A percentile compares a stretch with the other conserved stretches of the same genome.
Evolutionary conservation across 2,797 vertebrate species (phyloP).

Genomic region (Oryzias sinensis): DNA sequence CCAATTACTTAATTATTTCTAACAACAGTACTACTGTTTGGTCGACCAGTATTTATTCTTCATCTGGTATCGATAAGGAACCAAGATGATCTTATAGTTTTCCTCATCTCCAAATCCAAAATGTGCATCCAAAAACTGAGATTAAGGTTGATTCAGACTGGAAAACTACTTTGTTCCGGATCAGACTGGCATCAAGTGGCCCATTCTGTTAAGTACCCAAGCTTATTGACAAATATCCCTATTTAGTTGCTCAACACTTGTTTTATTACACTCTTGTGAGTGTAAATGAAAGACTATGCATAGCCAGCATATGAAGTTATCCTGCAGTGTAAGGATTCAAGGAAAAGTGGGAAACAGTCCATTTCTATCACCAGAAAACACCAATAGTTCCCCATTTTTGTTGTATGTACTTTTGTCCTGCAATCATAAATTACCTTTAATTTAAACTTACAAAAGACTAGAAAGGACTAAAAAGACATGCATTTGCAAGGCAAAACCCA

Average conservation of each 20-base stretch:
- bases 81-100: too few species aligned
- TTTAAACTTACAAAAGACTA: conserved; percentile 11
- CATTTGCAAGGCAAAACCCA: conserved; percentile 17
- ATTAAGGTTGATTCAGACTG: too few species aligned
- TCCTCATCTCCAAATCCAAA: too few species aligned
- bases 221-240: conserved; percentile 10
- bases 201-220: too few species aligned
- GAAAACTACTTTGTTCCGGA: too few species aligned
- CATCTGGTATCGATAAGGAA: too few species aligned
- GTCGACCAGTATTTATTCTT: too few species aligned
- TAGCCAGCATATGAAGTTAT: conserved; percentile 44
- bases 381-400: too few species aligned
- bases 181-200: too few species aligned
- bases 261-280: conserved; percentile 11
- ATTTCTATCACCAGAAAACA: conserved; percentile 3
- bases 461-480: conserved; percentile 13
- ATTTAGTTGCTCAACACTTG: conserved; percentile 17
- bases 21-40: too few species aligned
- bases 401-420: background rate
- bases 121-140: too few species aligned
- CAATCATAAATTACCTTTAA: conserved; percentile 3
- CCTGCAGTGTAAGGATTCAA: conserved; percentile 70
- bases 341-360: conserved; percentile 35
- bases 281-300: conserved; percentile 18
- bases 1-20: too few species aligned